phyloP scores from a whole-genome alignment of 2,797 vertebrate genomes.

The Phalanger gymnotis region DNA sequence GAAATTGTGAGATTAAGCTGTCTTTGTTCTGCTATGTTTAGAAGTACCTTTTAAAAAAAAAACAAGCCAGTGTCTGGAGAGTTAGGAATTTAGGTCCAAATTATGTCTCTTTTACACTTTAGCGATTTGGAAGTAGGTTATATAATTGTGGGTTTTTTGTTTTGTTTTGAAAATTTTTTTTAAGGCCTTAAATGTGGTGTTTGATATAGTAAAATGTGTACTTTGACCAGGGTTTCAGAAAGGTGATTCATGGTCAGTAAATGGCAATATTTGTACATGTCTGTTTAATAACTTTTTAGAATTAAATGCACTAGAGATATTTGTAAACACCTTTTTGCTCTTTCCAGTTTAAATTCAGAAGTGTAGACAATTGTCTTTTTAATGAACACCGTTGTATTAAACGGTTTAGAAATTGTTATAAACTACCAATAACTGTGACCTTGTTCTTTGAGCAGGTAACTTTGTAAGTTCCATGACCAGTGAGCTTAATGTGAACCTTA shows the following conservation, averaged over 20 bases:
- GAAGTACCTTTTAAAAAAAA: background rate
- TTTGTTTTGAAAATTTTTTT: constrained; percentile 39
- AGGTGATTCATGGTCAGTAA: constrained; percentile 57
- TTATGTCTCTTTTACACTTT: constrained; percentile 34
- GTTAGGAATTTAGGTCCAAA: constrained; percentile 20
- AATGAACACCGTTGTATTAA: background rate
- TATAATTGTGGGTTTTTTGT: constrained; percentile 14
- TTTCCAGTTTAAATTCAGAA: constrained; percentile 46
- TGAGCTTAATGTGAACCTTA: constrained; percentile 57
- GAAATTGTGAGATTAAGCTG: background rate
- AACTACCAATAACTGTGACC: constrained; percentile 55
- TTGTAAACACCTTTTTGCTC: constrained; percentile 69
- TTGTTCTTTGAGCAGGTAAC: constrained; percentile 55
- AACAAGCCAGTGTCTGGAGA: background rate
- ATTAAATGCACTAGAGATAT: constrained; percentile 28
- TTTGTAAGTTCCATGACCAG: constrained; percentile 63
- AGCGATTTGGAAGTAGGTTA: constrained; percentile 41
- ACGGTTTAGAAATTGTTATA: constrained; percentile 50
- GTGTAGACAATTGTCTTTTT: constrained; percentile 63
- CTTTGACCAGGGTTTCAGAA: constrained; percentile 1
- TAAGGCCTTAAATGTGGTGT: constrained; percentile 41
- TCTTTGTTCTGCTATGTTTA: background rate
- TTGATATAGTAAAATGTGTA: background rate
- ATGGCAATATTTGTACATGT: constrained; percentile 26
- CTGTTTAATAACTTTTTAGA: constrained; percentile 13